Evolutionary conservation across 2,888 invertebrate species (phyloP).

Genomic region (Brachylomia viminalis): DNA sequence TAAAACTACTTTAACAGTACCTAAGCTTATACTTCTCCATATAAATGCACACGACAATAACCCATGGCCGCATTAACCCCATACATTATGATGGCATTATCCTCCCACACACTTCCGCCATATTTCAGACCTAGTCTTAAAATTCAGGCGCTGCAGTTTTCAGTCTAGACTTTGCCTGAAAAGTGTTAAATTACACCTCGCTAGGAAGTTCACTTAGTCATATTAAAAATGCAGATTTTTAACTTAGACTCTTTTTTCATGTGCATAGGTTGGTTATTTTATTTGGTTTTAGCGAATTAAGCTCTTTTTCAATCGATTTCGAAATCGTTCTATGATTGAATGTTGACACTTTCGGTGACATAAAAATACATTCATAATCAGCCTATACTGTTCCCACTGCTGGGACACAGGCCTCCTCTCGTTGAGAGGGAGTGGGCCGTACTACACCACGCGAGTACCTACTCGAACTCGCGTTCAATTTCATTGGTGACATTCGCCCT

Average conservation of each 20-base stretch:
- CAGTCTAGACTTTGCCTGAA: conserved; percentile 69
- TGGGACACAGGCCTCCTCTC: too few relatives aligned
- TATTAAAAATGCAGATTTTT: conserved; percentile 72
- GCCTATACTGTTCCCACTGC: too few relatives aligned
- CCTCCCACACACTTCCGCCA: conserved; percentile 63
- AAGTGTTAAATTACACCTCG: conserved; percentile 68
- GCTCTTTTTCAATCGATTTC: neutral
- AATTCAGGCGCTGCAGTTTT: conserved; percentile 74
- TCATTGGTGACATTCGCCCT: too few relatives aligned
- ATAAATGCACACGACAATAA: conserved; percentile 54
- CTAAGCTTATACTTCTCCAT: neutral
- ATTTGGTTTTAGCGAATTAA: neutral
- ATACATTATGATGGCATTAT: conserved; percentile 66
- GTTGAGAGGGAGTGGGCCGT: too few relatives aligned
- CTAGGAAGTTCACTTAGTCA: conserved; percentile 66
- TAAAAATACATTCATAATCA: neutral
- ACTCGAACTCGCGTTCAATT: too few relatives aligned
- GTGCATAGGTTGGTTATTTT: neutral
- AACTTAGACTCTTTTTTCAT: conserved; percentile 49
- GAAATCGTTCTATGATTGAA: neutral
- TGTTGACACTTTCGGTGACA: neutral
- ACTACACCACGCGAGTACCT: too few relatives aligned
- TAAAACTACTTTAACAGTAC: neutral
- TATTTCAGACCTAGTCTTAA: conserved; percentile 71
- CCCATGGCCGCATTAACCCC: conserved; percentile 54